Evolutionary conservation across 2,888 invertebrate genomes (phyloP).

Genomic region (Sepioteuthis lessoniana): DNA sequence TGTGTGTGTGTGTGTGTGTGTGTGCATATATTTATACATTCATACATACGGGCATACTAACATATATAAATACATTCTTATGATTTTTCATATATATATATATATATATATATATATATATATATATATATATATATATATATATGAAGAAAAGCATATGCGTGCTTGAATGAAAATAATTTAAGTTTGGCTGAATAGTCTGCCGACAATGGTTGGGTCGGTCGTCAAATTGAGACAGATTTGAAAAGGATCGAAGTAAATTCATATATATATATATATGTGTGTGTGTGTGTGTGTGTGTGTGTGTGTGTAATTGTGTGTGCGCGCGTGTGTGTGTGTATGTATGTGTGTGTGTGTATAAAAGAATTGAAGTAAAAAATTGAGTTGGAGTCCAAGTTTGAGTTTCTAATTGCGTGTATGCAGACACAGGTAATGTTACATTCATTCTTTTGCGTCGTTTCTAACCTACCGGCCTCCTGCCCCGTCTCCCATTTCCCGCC

Average conservation of each 20-base stretch:
- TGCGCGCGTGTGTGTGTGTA: too few relatives aligned
- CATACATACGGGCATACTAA: too few relatives aligned
- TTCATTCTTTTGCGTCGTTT: background rate
- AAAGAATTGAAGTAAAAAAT: background rate
- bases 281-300: too few relatives aligned
- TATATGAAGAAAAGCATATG: background rate
- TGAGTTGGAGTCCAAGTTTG: background rate
- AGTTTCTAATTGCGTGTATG: constrained; percentile 13
- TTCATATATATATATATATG: too few relatives aligned
- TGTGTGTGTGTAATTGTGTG: too few relatives aligned
- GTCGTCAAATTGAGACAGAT: constrained; percentile 5
- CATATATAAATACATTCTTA: too few relatives aligned
- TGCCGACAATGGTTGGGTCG: background rate
- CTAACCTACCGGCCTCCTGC: background rate
- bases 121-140: too few relatives aligned
- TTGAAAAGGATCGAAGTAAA: background rate
- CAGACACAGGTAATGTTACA: background rate
- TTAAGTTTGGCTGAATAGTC: background rate
- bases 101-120: too few relatives aligned
- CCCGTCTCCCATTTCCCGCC: background rate
- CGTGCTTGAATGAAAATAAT: background rate
- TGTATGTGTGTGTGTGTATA: too few relatives aligned
- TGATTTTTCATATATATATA: too few relatives aligned
- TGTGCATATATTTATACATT: too few relatives aligned
- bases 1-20: too few relatives aligned